Evolutionary conservation across 2,888 invertebrate species (phyloP), one percentile per base, ranked within the genome.

Genomic region (Oxycera nigricornis): DNA sequence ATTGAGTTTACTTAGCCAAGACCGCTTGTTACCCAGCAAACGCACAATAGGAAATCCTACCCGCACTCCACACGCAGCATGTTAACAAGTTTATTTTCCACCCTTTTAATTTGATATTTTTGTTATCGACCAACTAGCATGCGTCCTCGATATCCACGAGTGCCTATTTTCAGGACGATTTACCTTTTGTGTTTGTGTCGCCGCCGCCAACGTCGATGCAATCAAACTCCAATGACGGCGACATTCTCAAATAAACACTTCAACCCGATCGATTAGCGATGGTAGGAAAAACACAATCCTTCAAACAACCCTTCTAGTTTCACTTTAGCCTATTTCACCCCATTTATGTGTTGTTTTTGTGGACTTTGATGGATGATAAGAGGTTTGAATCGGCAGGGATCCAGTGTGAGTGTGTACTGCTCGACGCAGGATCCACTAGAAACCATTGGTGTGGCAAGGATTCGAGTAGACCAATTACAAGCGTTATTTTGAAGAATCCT

Each of bases 101-200:
- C 67, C 67, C 67, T 67, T 67, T 67, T 41, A 67, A 67, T 41
- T 22, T 41, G 41, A 41, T 67, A 46, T 67, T 67, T 67, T 67
- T 67, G 67, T 67, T 67, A 46, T 67, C 46, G 20, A 59, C 39
- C n/a, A n/a, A n/a, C n/a, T n/a, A n/a, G n/a, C 3, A 22, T 24
- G 17, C 62, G 31, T 62, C 7, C 35, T 35, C 35, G 6, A 35
- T 62, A 22, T n/a, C 6, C 22, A 17, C 11, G 11, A 26, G 17
- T 61, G 6, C 39, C n/a, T 67, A 24, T 24, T n/a, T n/a, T n/a
- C n/a, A n/a, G n/a, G n/a, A 67, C n/a, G n/a, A 24, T 59, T 59
- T 59, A 14, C 11, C 30, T 28, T 28, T 26, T 59, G 28, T 14
- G 7, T 59, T 14, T 30, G n/a, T 14, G 14, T 59, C 30, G 26